These are phyloP conservation scores for Agrilus biguttatus DNA, from an alignment of 2,888 invertebrate genomes.

Conservation along the genomic window DNA sequence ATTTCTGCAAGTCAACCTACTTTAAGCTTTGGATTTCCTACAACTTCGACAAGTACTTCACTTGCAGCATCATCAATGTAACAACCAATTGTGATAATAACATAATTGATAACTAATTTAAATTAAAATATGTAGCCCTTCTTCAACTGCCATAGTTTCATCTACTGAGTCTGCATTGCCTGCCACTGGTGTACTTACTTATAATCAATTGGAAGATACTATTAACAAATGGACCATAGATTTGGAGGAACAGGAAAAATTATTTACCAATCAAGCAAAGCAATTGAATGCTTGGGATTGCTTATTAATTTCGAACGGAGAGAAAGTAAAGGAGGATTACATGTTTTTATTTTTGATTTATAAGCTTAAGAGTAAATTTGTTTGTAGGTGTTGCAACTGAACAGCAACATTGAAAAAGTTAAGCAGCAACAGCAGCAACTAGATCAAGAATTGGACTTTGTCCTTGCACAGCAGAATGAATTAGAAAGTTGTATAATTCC, in stretches of 20 bases:
- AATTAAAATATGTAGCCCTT: neutral
- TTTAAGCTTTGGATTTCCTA: neutral
- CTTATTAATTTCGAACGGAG: conserved; percentile 77
- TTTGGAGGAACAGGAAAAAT: conserved; percentile 82
- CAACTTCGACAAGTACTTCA: neutral
- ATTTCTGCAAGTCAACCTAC: conserved; percentile 2
- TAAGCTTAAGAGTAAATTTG: conserved; percentile 1
- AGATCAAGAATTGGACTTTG: conserved; percentile 88
- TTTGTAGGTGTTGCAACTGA: conserved; percentile 63
- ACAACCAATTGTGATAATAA: neutral
- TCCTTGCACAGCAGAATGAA: conserved; percentile 83
- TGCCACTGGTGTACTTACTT: conserved; percentile 48
- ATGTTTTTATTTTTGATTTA: neutral
- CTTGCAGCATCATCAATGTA: conserved; percentile 1
- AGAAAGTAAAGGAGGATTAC: conserved; percentile 45
- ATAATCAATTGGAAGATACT: conserved; percentile 75
- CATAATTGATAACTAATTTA: neutral
- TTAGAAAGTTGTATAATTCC: conserved; percentile 76
- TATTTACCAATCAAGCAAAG: conserved; percentile 85
- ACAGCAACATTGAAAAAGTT: conserved; percentile 75
- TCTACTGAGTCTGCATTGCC: conserved; percentile 28
- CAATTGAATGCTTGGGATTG: conserved; percentile 95
- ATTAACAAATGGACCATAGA: conserved; percentile 92
- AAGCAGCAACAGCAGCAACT: conserved; percentile 79
- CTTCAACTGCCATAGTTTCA: conserved; percentile 16